A percentile compares a stretch with the other conserved stretches of the same genome.
Conservation (phyloP, 1,140 invertebrate genomes). For the Agrypnia vestita region DNA sequence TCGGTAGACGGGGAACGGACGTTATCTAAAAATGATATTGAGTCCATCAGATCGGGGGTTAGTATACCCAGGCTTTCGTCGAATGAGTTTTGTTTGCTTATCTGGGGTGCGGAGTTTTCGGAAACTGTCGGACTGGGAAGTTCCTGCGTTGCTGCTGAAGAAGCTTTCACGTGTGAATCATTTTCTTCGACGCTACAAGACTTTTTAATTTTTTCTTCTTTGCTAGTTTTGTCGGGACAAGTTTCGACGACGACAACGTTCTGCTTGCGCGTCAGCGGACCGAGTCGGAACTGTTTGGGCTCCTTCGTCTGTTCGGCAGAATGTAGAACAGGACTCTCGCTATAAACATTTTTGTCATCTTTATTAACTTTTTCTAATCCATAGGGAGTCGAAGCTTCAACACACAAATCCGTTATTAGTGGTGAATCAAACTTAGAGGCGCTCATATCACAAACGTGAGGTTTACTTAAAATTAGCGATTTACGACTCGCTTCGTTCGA, state of each 20-base stretch:
- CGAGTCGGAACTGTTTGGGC: conserved; percentile 41
- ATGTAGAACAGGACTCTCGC: not conserved
- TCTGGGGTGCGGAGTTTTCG: conserved; percentile 69
- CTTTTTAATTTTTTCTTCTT: not conserved
- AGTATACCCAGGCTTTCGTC: conserved; percentile 89
- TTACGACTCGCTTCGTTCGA: conserved; percentile 13
- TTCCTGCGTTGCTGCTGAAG: conserved; percentile 13
- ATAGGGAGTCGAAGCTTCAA: conserved; percentile 27
- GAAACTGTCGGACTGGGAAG: conserved; percentile 61
- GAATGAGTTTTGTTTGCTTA: conserved; percentile 84
- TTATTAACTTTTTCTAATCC: conserved; percentile 18
- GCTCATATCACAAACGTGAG: conserved; percentile 11
- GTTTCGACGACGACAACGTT: conserved; percentile 23
- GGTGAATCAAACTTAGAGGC: conserved; percentile 11
- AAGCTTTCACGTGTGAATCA: not conserved
- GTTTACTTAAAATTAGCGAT: conserved; percentile 42
- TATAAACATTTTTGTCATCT: not conserved
- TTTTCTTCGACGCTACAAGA: not conserved
- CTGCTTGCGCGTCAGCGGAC: conserved; percentile 51
- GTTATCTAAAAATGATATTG: conserved; percentile 77
- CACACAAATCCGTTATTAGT: not conserved
- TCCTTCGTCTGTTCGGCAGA: not conserved
- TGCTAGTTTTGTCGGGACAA: conserved; percentile 11
- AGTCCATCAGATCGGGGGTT: conserved; percentile 90
- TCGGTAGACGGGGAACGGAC: conserved; percentile 75